Conservation (phyloP, 1,140 invertebrate species). For the Dendrolimus punctatus region DNA sequence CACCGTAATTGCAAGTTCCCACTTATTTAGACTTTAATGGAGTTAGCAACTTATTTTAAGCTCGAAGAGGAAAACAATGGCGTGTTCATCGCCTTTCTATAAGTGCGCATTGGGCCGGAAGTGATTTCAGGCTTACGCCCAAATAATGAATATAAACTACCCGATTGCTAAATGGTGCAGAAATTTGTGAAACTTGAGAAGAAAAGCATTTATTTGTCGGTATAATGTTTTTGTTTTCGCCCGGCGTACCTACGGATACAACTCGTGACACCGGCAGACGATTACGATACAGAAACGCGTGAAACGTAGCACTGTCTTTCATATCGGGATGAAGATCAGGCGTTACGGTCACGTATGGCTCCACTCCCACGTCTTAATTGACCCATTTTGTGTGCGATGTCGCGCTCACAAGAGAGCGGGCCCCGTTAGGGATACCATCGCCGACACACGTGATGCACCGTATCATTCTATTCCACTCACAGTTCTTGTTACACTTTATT, state of each 20-base stretch:
- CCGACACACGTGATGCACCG: constrained; percentile 44
- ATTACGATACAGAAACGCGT: constrained; percentile 51
- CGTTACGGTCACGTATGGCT: constrained; percentile 61
- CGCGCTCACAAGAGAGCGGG: constrained; percentile 30
- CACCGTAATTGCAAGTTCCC: no score
- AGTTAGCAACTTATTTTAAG: no score
- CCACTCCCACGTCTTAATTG: constrained; percentile 69
- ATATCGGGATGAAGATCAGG: constrained; percentile 44
- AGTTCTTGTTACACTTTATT: constrained; percentile 33
- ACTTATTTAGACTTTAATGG: no score
- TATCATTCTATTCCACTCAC: constrained; percentile 33
- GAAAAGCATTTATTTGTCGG: no score
- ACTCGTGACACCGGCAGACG: constrained; percentile 22
- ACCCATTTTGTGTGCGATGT: constrained; percentile 65
- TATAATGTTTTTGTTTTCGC: no score
- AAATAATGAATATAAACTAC: neutral
- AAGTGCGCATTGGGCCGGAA: neutral
- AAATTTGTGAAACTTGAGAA: no score
- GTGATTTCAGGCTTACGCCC: constrained; percentile 29
- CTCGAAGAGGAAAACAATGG: no score
- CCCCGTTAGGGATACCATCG: constrained; percentile 58
- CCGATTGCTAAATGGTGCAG: no score
- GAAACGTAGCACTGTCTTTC: constrained; percentile 49
- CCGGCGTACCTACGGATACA: neutral
- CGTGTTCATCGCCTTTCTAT: no score